These are phyloP conservation scores for Blera fallax DNA, from an alignment of 2,888 invertebrate genomes.

Conservation along the genomic window DNA sequence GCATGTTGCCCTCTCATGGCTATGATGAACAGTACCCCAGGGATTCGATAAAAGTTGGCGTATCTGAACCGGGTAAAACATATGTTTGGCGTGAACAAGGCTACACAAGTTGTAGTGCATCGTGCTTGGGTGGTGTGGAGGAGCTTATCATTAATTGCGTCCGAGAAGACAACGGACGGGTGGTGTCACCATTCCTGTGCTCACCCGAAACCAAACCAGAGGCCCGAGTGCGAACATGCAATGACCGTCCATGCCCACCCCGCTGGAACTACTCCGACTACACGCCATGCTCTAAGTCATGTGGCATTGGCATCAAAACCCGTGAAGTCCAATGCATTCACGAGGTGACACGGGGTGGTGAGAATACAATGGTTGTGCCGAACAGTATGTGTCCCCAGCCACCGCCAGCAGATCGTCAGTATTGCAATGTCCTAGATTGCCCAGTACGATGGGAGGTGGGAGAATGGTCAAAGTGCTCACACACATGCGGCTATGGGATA, in stretches of 20 bases:
- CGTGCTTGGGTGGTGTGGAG: conserved; percentile 94
- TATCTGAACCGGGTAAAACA: conserved; percentile 89
- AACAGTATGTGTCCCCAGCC: conserved; percentile 95
- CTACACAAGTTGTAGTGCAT: conserved; percentile 96
- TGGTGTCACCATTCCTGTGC: conserved; percentile 94
- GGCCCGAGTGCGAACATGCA: conserved; percentile 93
- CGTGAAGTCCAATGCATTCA: conserved; percentile 86
- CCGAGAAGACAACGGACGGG: conserved; percentile 92
- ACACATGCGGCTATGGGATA: conserved; percentile 94
- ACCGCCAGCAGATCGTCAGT: conserved; percentile 92
- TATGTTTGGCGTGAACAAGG: conserved; percentile 95
- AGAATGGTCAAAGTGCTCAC: conserved; percentile 95
- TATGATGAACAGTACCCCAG: conserved; percentile 81
- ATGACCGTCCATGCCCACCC: conserved; percentile 97
- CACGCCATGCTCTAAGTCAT: conserved; percentile 94
- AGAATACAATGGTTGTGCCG: conserved; percentile 95
- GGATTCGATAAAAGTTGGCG: conserved; percentile 85
- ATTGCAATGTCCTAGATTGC: conserved; percentile 96
- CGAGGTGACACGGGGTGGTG: conserved; percentile 91
- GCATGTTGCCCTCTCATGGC: conserved; percentile 86
- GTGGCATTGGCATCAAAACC: conserved; percentile 96
- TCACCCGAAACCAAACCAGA: conserved; percentile 94
- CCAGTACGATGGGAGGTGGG: conserved; percentile 94
- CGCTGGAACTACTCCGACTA: conserved; percentile 96
- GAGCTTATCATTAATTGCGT: conserved; percentile 95